Evolutionary conservation across 2,113 vertebrate genomes (phyloP).

Genomic region (Nettapus auritus): DNA sequence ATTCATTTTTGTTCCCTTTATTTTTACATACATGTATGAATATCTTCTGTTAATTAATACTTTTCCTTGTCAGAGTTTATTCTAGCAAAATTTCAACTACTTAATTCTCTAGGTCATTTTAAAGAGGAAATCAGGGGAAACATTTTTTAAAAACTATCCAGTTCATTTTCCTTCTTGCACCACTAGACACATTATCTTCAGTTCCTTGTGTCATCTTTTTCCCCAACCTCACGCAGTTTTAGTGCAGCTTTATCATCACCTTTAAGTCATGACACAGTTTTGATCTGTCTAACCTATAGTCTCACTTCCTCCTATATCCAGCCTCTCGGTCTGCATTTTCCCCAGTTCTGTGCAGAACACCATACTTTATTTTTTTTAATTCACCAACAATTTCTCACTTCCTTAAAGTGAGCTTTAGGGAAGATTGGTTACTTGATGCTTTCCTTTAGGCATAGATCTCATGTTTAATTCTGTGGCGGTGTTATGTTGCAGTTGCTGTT

Average conservation of each 20-base stretch:
- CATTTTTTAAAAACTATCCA: not conserved
- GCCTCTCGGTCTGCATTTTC: not conserved
- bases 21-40: not conserved
- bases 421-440: not conserved
- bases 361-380: not conserved
- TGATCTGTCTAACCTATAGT: constrained; percentile 4
- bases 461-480: not conserved
- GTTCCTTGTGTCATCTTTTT: not conserved
- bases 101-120: not conserved
- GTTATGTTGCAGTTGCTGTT: not conserved
- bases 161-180: not conserved
- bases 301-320: constrained; percentile 52
- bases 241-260: not conserved
- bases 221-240: not conserved
- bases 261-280: not conserved
- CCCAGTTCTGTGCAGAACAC: not conserved
- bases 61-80: not conserved
- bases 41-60: not conserved
- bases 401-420: not conserved
- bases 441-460: not conserved
- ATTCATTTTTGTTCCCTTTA: not conserved
- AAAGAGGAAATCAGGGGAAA: not conserved
- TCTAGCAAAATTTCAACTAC: not conserved
- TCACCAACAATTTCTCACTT: constrained; percentile 17
- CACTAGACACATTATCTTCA: not conserved